Conservation (phyloP, 1,140 invertebrate genomes). For the Lucilia cuprina region DNA sequence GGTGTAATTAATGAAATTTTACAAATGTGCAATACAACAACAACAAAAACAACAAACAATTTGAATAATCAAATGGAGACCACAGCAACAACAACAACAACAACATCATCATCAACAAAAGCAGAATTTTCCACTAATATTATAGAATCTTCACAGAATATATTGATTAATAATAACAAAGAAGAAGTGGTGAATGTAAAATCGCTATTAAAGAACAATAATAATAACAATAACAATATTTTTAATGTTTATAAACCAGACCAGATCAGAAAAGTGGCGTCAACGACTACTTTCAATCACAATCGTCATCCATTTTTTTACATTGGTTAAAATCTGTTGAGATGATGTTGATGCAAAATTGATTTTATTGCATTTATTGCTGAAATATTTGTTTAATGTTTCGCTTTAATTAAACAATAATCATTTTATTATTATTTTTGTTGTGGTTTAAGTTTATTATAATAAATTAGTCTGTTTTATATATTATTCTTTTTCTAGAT, state of each 20-base stretch:
- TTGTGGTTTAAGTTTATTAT: neutral
- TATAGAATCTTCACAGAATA: no score
- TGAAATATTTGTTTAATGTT: neutral
- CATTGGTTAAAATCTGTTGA: neutral
- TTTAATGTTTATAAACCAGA: no score
- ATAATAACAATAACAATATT: neutral
- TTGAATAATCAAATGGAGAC: no score
- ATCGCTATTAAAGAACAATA: neutral
- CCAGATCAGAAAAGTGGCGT: no score
- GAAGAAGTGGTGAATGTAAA: neutral
- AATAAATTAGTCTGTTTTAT: neutral
- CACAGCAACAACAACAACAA: constrained; percentile 56
- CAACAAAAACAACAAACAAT: constrained; percentile 38
- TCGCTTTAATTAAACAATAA: neutral
- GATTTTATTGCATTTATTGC: neutral
- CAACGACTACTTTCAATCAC: neutral
- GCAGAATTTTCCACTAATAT: no score
- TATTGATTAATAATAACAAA: no score
- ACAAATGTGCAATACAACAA: constrained; percentile 53
- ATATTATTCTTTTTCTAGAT: neutral
- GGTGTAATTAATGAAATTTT: constrained; percentile 15
- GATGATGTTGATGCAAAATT: no score
- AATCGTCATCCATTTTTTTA: constrained; percentile 5
- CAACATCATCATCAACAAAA: neutral
- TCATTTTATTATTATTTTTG: neutral